Evolutionary conservation across 2,888 invertebrate species (phyloP).

Genomic region (Macrophya annulata): DNA sequence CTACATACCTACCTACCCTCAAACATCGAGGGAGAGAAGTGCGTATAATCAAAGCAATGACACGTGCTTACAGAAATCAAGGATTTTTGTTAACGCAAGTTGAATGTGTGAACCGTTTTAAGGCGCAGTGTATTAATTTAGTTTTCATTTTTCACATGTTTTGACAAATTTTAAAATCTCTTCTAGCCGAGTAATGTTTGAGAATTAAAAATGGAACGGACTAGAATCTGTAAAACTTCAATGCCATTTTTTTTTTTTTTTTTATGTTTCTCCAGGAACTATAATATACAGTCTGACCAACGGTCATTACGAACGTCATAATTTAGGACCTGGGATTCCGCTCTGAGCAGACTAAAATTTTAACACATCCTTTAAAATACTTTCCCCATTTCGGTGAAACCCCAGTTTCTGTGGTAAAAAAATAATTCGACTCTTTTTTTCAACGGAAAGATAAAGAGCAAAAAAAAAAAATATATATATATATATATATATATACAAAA

Average conservation of each 20-base stretch:
- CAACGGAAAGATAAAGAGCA: too few species aligned
- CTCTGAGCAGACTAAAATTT: not conserved
- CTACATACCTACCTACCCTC: too few species aligned
- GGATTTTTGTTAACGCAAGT: not conserved
- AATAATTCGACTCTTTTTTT: not conserved
- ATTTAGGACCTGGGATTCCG: not conserved
- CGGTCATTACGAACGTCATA: not conserved
- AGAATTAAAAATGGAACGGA: not conserved
- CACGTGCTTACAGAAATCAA: conserved; percentile 29
- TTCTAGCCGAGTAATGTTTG: not conserved
- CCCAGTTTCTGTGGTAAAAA: not conserved
- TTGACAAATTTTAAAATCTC: not conserved
- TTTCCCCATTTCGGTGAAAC: not conserved
- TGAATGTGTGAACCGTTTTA: not conserved
- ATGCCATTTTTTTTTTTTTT: not conserved
- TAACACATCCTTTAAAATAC: not conserved
- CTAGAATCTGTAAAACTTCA: too few species aligned
- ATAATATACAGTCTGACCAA: not conserved
- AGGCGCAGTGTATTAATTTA: not conserved
- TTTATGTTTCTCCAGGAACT: too few species aligned
- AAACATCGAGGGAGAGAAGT: not conserved
- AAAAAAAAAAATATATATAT: not conserved
- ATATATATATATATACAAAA: too few species aligned
- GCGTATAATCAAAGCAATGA: conserved; percentile 12
- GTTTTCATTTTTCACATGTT: not conserved